These are phyloP conservation scores for Australoheros facetus DNA, from an alignment of 2,797 vertebrate genomes.

Conservation along the genomic window DNA sequence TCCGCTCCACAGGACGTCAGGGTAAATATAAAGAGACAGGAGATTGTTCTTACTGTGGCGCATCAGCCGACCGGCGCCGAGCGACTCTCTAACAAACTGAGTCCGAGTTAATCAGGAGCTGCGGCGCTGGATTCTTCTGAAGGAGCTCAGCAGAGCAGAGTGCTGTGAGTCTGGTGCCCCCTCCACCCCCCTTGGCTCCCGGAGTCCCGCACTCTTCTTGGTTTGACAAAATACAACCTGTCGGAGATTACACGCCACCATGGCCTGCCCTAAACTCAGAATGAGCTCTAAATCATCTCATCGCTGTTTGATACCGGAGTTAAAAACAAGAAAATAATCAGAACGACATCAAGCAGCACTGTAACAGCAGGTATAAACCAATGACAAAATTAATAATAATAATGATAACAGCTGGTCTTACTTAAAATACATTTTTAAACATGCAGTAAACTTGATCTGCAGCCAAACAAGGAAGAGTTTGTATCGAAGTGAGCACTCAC, in stretches of 20 bases:
- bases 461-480: slow-evolving; percentile 40
- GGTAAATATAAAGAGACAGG: slow-evolving; percentile 91
- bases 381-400: not conserved
- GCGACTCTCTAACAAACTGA: slow-evolving; percentile 83
- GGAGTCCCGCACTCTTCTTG: slow-evolving; percentile 38
- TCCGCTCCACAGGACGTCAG: slow-evolving; percentile 74
- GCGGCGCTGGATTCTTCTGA: slow-evolving; percentile 70
- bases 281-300: slow-evolving; percentile 51
- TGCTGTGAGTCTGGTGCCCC: not conserved
- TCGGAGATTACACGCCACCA: slow-evolving; percentile 39
- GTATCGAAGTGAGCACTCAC: slow-evolving; percentile 74
- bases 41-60: slow-evolving; percentile 87
- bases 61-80: slow-evolving; percentile 91
- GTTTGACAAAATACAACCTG: slow-evolving; percentile 60
- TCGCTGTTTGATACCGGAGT: slow-evolving; percentile 31
- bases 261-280: slow-evolving; percentile 35
- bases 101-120: slow-evolving; percentile 81
- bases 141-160: slow-evolving; percentile 64
- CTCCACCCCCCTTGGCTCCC: not conserved
- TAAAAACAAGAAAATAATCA: not conserved
- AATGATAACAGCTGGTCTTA: too few species aligned
- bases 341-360: not conserved
- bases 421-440: not conserved
- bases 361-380: not conserved
- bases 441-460: slow-evolving; percentile 1